A percentile compares a stretch with the other conserved stretches of the same genome.
Conservation (phyloP, 53 echinoderm and acorn worm species). For the Luidia sarsii region DNA sequence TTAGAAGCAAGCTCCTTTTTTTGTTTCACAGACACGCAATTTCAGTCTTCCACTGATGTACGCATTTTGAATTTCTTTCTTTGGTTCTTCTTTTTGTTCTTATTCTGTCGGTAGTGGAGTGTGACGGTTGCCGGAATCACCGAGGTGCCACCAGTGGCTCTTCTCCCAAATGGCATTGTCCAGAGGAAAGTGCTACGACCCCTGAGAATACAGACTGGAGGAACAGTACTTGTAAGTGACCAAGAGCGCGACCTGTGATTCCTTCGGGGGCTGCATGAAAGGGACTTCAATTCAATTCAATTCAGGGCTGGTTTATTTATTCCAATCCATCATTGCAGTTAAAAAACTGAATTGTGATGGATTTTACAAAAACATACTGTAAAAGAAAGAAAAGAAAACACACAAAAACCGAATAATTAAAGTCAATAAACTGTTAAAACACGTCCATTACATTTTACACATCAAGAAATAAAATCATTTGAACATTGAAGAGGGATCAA, state of each 20-base stretch:
- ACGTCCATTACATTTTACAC: too few relatives aligned
- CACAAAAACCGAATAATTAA: too few relatives aligned
- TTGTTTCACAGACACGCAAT: too few relatives aligned
- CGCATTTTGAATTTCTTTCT: too few relatives aligned
- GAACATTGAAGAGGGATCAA: too few relatives aligned
- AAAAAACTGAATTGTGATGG: not conserved
- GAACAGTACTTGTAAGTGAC: conserved; percentile 88
- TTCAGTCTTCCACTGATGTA: too few relatives aligned
- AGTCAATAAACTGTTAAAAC: too few relatives aligned
- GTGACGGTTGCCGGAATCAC: conserved; percentile 91
- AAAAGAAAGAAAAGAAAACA: too few relatives aligned
- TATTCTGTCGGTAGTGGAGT: conserved; percentile 83
- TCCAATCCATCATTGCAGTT: not conserved
- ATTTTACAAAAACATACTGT: not conserved
- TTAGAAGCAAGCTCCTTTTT: too few relatives aligned
- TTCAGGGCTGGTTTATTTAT: not conserved
- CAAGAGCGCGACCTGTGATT: too few relatives aligned
- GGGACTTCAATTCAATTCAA: not conserved
- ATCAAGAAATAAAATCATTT: too few relatives aligned
- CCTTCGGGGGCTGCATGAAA: too few relatives aligned
- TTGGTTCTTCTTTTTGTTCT: conserved; percentile 23
- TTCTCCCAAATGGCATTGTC: conserved; percentile 88
- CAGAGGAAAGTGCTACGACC: conserved; percentile 88
- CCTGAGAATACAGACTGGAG: conserved; percentile 88
- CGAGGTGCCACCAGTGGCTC: conserved; percentile 90